Percentiles rank a stretch among this genome's conserved stretches.
Conservation (phyloP, 2,113 vertebrate species). For the Henicopernis longicauda region DNA sequence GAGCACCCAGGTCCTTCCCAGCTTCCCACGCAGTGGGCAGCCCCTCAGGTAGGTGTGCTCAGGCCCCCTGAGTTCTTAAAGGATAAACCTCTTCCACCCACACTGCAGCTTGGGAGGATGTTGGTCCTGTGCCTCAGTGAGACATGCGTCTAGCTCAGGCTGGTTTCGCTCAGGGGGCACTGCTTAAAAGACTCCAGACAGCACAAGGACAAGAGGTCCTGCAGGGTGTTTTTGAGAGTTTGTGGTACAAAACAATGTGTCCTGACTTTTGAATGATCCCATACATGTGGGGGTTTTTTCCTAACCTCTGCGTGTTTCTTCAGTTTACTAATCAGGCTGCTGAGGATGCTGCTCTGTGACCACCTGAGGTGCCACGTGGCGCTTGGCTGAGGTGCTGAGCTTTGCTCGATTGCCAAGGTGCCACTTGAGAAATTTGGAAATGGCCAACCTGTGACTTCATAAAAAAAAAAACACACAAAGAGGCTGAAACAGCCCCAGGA, state of each 20-base stretch:
- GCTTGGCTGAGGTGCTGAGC: background rate
- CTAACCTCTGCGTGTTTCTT: background rate
- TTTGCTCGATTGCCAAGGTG: background rate
- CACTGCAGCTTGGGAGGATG: background rate
- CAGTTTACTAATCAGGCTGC: background rate
- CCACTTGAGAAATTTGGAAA: background rate
- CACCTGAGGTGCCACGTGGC: rapidly evolving
- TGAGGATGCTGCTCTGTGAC: background rate
- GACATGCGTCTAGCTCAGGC: background rate
- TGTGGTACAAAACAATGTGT: background rate
- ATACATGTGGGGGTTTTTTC: background rate
- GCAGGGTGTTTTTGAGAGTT: background rate
- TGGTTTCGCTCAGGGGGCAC: background rate
- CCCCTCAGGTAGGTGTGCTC: background rate
- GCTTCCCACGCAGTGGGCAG: rapidly evolving
- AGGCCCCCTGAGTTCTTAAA: background rate
- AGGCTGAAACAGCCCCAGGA: background rate
- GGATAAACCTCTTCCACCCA: background rate
- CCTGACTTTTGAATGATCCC: background rate
- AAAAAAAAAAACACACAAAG: background rate
- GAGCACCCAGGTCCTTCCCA: background rate
- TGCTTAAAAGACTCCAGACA: background rate
- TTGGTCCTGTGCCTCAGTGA: background rate
- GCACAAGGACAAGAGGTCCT: background rate
- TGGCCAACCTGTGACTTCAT: background rate